These are phyloP conservation scores for Drosophila lacicola DNA, from an alignment of 2,888 invertebrate species.

Conservation along the genomic window DNA sequence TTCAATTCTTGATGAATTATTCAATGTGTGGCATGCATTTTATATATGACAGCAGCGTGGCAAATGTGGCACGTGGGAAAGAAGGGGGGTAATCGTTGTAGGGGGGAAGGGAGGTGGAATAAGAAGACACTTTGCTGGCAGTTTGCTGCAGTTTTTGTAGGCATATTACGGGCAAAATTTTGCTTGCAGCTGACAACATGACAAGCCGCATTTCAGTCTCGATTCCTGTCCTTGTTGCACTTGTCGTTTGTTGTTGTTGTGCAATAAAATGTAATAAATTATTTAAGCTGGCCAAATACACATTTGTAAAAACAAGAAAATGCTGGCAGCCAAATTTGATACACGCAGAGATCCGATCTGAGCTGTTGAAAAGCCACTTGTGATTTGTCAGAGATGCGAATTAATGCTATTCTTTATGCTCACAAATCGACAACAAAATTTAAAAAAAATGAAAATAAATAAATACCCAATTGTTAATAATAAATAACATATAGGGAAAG, in stretches of 20 bases:
- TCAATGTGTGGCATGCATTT: constrained; percentile 76
- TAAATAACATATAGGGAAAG: background rate
- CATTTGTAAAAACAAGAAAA: constrained; percentile 30
- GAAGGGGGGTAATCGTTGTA: rapidly evolving
- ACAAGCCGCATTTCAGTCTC: constrained; percentile 65
- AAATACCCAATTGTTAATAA: too few species aligned
- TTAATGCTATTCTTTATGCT: background rate
- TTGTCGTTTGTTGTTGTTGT: constrained; percentile 40
- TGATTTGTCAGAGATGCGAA: constrained; percentile 3
- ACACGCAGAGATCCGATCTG: background rate
- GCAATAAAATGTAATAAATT: constrained; percentile 80
- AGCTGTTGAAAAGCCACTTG: constrained; percentile 12
- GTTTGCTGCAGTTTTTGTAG: constrained; percentile 15
- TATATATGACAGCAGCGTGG: constrained; percentile 67
- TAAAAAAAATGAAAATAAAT: background rate
- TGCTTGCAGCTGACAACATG: constrained; percentile 56
- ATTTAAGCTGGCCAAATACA: constrained; percentile 74
- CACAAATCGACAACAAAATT: background rate
- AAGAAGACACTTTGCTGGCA: constrained; percentile 39
- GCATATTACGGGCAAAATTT: constrained; percentile 49
- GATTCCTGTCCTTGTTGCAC: constrained; percentile 39
- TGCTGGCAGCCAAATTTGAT: constrained; percentile 19
- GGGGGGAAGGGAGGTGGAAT: constrained; percentile 9
- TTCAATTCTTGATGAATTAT: constrained; percentile 81
- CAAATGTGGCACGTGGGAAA: constrained; percentile 34